phyloP scores from a whole-genome alignment of 1,140 invertebrate genomes.

The Macrocentrus cingulum region DNA sequence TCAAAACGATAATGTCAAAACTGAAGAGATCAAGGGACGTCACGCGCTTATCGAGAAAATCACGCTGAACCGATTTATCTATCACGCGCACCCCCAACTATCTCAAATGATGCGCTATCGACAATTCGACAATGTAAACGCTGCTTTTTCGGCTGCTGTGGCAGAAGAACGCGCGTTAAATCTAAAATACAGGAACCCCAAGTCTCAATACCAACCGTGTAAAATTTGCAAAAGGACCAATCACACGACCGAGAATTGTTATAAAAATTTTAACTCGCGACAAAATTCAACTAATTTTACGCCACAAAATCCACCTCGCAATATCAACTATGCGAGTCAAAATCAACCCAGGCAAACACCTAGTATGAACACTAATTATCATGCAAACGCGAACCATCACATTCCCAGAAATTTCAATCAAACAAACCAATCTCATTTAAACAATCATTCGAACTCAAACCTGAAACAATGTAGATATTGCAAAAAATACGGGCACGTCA shows the following conservation, averaged over 20 bases:
- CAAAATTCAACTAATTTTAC: no score
- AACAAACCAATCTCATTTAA: not conserved
- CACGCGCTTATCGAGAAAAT: not conserved
- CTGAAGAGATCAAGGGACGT: not conserved
- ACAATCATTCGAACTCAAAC: not conserved
- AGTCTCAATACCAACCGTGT: not conserved
- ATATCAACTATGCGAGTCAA: no score
- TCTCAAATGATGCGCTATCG: conserved; percentile 13
- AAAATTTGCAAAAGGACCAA: not conserved
- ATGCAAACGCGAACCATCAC: not conserved
- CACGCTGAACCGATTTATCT: not conserved
- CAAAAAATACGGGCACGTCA: conserved; percentile 2
- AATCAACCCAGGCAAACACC: no score
- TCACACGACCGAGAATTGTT: not conserved
- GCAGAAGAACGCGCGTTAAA: conserved; percentile 11
- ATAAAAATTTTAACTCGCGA: no score
- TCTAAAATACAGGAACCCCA: not conserved
- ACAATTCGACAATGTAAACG: conserved; percentile 1
- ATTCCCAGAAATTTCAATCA: not conserved
- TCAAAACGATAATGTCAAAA: not conserved
- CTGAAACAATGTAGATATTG: not conserved
- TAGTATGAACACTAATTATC: no score
- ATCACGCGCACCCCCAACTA: conserved; percentile 1
- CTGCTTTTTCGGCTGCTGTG: not conserved
- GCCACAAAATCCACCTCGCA: no score